Evolutionary conservation across 2,888 invertebrate genomes (phyloP).

Genomic region (Sarcophaga caerulescens): DNA sequence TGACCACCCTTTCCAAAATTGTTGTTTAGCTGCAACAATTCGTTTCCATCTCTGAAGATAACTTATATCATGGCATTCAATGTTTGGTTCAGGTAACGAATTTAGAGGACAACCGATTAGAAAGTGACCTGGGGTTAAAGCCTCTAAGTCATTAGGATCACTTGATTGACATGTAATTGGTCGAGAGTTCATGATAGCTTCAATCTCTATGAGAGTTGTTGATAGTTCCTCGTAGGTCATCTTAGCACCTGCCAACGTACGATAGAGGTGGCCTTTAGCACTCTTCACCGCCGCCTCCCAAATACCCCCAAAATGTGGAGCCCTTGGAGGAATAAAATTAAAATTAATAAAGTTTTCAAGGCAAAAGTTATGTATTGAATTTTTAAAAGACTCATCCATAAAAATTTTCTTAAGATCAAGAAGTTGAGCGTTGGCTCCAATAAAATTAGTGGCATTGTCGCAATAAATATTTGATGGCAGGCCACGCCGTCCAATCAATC

Average conservation of each 20-base stretch:
- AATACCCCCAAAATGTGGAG: slow-evolving; percentile 61
- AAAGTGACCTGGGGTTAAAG: slow-evolving; percentile 41
- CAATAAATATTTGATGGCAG: slow-evolving; percentile 21
- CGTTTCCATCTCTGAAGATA: slow-evolving; percentile 44
- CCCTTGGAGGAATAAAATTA: slow-evolving; percentile 59
- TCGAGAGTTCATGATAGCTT: slow-evolving; percentile 32
- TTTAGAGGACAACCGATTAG: slow-evolving; percentile 39
- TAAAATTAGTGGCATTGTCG: not conserved
- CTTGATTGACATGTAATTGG: slow-evolving; percentile 32
- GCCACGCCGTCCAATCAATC: slow-evolving; percentile 35
- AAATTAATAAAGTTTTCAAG: slow-evolving; percentile 19
- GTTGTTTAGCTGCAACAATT: slow-evolving; percentile 49
- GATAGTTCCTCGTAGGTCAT: slow-evolving; percentile 34
- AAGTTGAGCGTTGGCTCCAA: slow-evolving; percentile 34
- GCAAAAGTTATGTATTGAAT: slow-evolving; percentile 26
- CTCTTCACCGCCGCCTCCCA: slow-evolving; percentile 52
- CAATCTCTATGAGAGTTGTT: slow-evolving; percentile 44
- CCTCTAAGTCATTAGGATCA: slow-evolving; percentile 41
- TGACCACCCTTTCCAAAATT: slow-evolving; percentile 60
- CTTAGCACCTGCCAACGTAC: slow-evolving; percentile 42
- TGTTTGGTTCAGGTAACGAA: slow-evolving; percentile 33
- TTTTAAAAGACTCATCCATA: slow-evolving; percentile 3
- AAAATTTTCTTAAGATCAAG: slow-evolving; percentile 41
- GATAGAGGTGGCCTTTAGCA: slow-evolving; percentile 53
- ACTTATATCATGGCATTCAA: slow-evolving; percentile 26